A percentile compares a stretch with the other conserved stretches of the same genome.
phyloP scores from a whole-genome alignment of 2,113 vertebrate species.

The Amia ocellicauda region DNA sequence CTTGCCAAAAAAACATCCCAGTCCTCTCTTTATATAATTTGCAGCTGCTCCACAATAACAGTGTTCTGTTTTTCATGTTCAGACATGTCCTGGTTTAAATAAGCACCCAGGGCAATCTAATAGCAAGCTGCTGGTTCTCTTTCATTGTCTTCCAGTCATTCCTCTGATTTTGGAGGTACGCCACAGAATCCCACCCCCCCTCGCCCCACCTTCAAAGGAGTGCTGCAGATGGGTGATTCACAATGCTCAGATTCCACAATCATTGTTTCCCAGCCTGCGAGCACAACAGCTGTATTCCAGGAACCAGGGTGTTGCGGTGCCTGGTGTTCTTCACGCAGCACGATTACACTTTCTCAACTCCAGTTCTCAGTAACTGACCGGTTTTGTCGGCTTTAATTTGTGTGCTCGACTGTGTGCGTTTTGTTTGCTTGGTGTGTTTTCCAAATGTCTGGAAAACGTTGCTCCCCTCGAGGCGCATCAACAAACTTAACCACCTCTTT shows the following conservation, averaged over 20 bases:
- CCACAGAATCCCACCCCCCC: not conserved
- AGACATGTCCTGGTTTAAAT: constrained; percentile 63
- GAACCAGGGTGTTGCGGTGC: constrained; percentile 46
- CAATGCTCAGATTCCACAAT: constrained; percentile 59
- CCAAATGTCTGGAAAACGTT: too few relatives aligned
- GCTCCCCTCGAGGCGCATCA: too few relatives aligned
- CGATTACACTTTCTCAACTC: too few relatives aligned
- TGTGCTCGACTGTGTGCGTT: too few relatives aligned
- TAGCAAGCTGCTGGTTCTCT: constrained; percentile 43
- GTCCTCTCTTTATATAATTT: constrained; percentile 39
- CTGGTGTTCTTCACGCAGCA: too few relatives aligned
- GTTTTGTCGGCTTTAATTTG: too few relatives aligned
- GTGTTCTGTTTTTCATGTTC: constrained; percentile 50
- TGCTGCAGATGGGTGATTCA: constrained; percentile 64
- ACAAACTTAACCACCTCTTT: too few relatives aligned
- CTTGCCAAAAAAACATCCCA: not conserved
- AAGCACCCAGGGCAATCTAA: constrained; percentile 54
- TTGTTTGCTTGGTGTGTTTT: too few relatives aligned
- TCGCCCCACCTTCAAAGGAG: not conserved
- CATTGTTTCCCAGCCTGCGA: constrained; percentile 38
- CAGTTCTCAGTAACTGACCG: too few relatives aligned
- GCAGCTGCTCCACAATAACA: constrained; percentile 60
- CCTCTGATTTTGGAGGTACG: not conserved
- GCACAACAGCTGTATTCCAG: constrained; percentile 65
- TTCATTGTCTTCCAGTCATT: constrained; percentile 28